Evolutionary conservation across 2,888 invertebrate species (phyloP), one percentile per base, ranked within the genome.

Genomic region (Priapulus caudatus): DNA sequence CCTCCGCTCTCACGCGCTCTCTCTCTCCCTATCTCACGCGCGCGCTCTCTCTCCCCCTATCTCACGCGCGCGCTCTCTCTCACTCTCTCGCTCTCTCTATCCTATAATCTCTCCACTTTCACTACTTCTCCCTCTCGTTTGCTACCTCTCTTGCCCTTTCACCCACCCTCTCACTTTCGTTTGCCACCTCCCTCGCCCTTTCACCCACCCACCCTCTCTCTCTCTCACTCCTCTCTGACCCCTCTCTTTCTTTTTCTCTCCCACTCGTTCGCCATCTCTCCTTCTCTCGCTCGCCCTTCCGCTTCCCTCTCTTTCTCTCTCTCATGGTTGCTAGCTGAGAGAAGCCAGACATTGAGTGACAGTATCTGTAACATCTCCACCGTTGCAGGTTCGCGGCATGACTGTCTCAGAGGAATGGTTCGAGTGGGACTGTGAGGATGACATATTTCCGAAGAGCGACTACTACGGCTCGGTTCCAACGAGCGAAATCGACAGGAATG

Each of bases 261-360:
- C 48, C 59, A 59, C 18, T 58, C 58, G 33, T 57, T 58, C 24
- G 55, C 57, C 10, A 55, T 48, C 44, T 52, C 52, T 33, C 46
- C 52, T 53, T 50, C 52, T 47, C 56, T 75, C 74, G 86, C 74
- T 89, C 89, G 64, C 87, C 77, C 73, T 88, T 89, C n/a, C n/a
- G n/a, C n/a, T n/a, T n/a, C n/a, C n/a, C 50, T 50, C 47, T 52
- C 44, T 44, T 49, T 23, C 50, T 18, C 49, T 21, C 48, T 45
- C 43, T 23, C 47, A 49, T 33, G 4, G 20, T 4, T 45, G 5
- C 15, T 48, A 43, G 48, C 4, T 15, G 24, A 22, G 48, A 47
- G 24, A 24, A 47, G 24, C 22, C 20, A 47, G 48, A 47, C 20
- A 24, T 23, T 23, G 48, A 22, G 24, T 21, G 24, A 47, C 22